Percentiles rank a stretch among this genome's conserved stretches.
Evolutionary conservation across 2,888 invertebrate species (phyloP).

Genomic region (Troilus luridus): DNA sequence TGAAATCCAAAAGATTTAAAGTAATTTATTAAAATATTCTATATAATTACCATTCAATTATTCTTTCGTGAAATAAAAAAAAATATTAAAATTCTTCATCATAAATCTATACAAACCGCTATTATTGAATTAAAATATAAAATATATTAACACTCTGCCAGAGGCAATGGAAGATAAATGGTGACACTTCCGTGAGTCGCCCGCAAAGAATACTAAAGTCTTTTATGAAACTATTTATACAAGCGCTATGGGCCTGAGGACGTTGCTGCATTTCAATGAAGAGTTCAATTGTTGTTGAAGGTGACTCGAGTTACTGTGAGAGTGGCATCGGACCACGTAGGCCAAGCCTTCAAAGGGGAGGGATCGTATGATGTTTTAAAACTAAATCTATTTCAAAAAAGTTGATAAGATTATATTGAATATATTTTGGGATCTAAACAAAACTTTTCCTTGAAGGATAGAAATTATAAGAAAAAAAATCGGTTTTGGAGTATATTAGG

Average conservation of each 20-base stretch:
- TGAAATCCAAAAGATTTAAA: no score
- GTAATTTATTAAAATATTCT: no score
- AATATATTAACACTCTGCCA: background rate
- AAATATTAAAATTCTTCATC: background rate
- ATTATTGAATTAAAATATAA: background rate
- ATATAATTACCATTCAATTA: background rate
- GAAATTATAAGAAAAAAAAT: no score
- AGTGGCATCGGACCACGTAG: background rate
- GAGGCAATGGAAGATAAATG: background rate
- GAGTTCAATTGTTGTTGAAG: constrained; percentile 33
- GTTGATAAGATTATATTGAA: no score
- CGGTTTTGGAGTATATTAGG: no score
- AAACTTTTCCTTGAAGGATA: no score
- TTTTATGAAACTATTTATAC: constrained; percentile 42
- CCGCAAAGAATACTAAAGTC: background rate
- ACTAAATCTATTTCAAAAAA: no score
- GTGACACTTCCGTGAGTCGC: background rate
- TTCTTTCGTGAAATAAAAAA: background rate
- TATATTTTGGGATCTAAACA: no score
- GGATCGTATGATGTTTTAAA: background rate
- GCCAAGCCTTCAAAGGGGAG: background rate
- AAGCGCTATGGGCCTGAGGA: background rate
- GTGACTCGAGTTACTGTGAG: constrained; percentile 30
- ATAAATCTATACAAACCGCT: background rate
- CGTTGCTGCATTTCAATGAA: constrained; percentile 18